A percentile compares a stretch with the other conserved stretches of the same genome.
These are phyloP conservation scores for Xerus inauris DNA, from an alignment of 2,113 vertebrate genomes.

Conservation along the genomic window DNA sequence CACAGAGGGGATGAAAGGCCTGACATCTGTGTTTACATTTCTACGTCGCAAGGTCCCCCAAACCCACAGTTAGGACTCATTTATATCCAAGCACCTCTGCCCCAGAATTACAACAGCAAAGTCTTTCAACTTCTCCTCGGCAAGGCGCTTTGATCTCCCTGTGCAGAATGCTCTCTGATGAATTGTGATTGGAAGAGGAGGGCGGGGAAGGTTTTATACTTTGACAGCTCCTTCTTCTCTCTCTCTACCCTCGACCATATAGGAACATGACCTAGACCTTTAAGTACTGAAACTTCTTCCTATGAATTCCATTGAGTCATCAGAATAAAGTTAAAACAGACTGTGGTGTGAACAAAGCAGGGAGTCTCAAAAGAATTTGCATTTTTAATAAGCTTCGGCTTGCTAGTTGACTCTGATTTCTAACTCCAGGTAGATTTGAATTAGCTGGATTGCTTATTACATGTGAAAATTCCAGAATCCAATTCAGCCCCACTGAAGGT, in stretches of 20 bases:
- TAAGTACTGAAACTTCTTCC: conserved; percentile 61
- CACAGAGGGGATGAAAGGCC: conserved; percentile 79
- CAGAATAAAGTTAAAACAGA: conserved; percentile 62
- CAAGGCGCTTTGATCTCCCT: conserved; percentile 76
- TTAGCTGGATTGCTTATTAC: neutral
- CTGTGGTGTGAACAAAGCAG: neutral
- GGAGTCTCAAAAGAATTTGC: neutral
- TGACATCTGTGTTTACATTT: conserved; percentile 84
- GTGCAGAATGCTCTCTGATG: conserved; percentile 75
- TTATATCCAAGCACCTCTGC: conserved; percentile 83
- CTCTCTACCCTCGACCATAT: conserved; percentile 10
- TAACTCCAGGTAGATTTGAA: conserved; percentile 46
- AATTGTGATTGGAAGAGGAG: conserved; percentile 78
- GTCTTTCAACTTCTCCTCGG: conserved; percentile 76
- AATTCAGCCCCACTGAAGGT: neutral
- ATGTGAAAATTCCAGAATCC: neutral
- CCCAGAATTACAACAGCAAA: conserved; percentile 77
- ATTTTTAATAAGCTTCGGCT: conserved; percentile 28
- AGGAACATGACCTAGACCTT: conserved; percentile 65
- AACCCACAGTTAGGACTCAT: conserved; percentile 80
- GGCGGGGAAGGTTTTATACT: conserved; percentile 61
- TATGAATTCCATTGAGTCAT: conserved; percentile 52
- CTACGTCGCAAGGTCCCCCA: conserved; percentile 74
- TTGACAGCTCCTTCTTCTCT: conserved; percentile 66
- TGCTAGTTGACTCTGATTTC: neutral